A percentile compares a stretch with the other conserved stretches of the same genome.
phyloP scores from a whole-genome alignment of 2,113 vertebrate species.

The Australoheros scitulus region DNA sequence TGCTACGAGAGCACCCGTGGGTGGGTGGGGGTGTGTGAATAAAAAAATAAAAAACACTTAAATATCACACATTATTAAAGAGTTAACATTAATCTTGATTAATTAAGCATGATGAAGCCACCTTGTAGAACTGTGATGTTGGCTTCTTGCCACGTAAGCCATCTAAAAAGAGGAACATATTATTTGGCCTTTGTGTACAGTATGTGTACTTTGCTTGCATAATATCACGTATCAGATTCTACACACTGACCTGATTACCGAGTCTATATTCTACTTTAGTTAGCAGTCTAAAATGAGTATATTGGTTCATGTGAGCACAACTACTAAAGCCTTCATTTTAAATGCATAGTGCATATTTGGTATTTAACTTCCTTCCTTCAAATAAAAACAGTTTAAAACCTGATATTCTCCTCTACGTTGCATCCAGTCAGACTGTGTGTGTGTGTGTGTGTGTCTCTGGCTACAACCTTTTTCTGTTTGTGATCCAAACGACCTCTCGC shows the following conservation, averaged over 20 bases:
- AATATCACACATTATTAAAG: background rate
- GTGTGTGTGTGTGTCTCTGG: background rate
- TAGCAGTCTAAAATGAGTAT: no score
- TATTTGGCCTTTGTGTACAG: background rate
- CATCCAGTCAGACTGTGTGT: background rate
- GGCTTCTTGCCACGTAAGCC: slow-evolving; percentile 86
- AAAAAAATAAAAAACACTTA: no score
- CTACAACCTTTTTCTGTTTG: slow-evolving; percentile 73
- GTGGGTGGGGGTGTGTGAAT: no score
- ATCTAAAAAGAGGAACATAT: slow-evolving; percentile 75
- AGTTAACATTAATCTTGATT: background rate
- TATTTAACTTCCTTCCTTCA: accelerated
- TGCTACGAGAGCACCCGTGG: slow-evolving; percentile 55
- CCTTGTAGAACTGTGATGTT: slow-evolving; percentile 78
- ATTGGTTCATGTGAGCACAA: background rate
- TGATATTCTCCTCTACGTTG: background rate
- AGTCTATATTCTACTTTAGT: background rate
- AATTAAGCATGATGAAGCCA: slow-evolving; percentile 12
- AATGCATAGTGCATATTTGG: background rate
- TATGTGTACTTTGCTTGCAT: background rate
- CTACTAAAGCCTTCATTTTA: background rate
- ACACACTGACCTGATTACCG: background rate
- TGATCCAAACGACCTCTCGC: slow-evolving; percentile 84
- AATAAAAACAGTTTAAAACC: background rate
- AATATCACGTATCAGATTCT: background rate